Evolutionary conservation across 2,797 vertebrate species (phyloP).

Genomic region (Smutsia gigantea): DNA sequence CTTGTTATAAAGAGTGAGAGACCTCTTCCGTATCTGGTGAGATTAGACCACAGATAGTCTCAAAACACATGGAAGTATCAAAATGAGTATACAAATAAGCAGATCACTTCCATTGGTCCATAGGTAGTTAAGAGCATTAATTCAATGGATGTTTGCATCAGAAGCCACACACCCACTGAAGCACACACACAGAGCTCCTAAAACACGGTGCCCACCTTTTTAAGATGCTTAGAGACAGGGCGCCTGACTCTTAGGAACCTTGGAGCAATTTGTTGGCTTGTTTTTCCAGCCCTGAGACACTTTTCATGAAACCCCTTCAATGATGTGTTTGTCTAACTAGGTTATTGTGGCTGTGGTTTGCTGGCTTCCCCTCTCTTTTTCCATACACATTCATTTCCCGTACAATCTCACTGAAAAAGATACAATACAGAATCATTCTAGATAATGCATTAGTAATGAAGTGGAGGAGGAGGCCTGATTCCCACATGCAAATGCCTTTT

Average conservation of each 20-base stretch:
- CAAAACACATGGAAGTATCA: background rate
- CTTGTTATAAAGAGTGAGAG: conserved; percentile 22
- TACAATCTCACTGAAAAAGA: conserved; percentile 39
- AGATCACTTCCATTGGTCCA: background rate
- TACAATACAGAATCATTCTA: conserved; percentile 26
- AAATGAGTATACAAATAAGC: background rate
- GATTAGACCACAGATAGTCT: background rate
- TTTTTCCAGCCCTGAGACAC: background rate
- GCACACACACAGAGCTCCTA: background rate
- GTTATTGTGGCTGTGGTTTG: background rate
- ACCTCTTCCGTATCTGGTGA: background rate
- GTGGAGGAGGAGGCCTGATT: background rate
- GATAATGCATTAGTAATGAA: background rate
- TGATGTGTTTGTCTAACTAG: conserved; percentile 27
- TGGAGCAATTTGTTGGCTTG: background rate
- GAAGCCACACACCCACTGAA: background rate
- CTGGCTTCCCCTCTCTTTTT: background rate
- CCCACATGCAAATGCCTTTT: background rate
- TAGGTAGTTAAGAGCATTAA: background rate
- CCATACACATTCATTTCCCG: background rate
- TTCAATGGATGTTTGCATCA: background rate
- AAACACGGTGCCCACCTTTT: background rate
- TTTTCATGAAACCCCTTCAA: conserved; percentile 25
- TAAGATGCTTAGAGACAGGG: background rate
- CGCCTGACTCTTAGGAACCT: background rate